Evolutionary conservation across 2,888 invertebrate genomes (phyloP).

Genomic region (Ichneumoninae sp.): DNA sequence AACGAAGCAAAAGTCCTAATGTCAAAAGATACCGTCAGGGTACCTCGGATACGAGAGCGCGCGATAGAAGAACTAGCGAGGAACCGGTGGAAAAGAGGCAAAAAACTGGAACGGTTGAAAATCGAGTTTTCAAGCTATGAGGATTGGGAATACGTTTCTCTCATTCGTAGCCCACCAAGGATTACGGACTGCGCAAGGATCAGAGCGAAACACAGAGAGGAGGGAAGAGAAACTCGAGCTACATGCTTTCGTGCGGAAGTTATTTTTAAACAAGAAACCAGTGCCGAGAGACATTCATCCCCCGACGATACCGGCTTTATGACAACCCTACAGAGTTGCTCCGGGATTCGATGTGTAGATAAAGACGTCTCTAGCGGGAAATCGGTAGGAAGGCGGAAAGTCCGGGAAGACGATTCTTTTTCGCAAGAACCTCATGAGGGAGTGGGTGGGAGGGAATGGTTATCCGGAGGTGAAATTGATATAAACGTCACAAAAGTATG

Average conservation of each 20-base stretch:
- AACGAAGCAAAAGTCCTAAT: conserved; percentile 16
- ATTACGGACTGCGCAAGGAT: conserved; percentile 68
- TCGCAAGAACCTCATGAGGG: background rate
- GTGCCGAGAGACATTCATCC: conserved; percentile 45
- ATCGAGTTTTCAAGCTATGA: conserved; percentile 70
- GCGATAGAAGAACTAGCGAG: background rate
- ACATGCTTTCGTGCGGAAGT: conserved; percentile 64
- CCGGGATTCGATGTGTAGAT: background rate
- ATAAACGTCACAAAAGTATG: conserved; percentile 39
- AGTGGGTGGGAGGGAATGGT: background rate
- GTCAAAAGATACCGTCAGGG: background rate
- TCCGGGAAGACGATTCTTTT: conserved; percentile 2
- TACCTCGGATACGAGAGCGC: background rate
- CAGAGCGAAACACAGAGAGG: conserved; percentile 11
- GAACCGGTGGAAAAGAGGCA: conserved; percentile 5
- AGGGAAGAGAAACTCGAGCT: background rate
- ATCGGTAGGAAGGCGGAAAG: conserved; percentile 23
- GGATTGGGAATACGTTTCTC: conserved; percentile 53
- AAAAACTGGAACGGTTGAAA: conserved; percentile 66
- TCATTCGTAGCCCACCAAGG: conserved; percentile 59
- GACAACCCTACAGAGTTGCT: conserved; percentile 34
- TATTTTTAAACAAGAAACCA: conserved; percentile 71
- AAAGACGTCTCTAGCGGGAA: conserved; percentile 10
- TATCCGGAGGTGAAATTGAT: conserved; percentile 40
- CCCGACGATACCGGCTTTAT: conserved; percentile 50